Percentiles rank a stretch among this genome's conserved stretches.
Conservation (phyloP, 2,113 vertebrate genomes). For the Anthoscopus minutus region DNA sequence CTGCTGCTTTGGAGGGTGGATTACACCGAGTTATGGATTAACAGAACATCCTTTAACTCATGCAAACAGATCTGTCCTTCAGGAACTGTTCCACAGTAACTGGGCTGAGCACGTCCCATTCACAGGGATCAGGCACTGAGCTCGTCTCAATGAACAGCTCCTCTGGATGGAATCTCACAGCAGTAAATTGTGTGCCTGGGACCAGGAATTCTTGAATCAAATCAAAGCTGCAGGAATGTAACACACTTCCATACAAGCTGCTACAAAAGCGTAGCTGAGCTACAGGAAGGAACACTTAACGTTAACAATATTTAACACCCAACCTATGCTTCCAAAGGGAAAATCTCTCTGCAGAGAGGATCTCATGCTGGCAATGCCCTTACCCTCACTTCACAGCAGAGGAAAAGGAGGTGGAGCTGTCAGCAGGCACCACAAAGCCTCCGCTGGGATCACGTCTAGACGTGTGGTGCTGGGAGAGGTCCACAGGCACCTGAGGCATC, state of each 20-base stretch:
- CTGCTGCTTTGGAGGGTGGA: neutral
- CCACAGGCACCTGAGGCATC: neutral
- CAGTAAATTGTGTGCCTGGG: neutral
- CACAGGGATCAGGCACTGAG: neutral
- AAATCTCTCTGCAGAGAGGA: neutral
- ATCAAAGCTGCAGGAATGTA: neutral
- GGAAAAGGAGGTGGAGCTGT: neutral
- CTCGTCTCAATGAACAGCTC: neutral
- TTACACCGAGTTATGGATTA: rapidly evolving
- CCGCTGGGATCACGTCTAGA: neutral
- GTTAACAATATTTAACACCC: neutral
- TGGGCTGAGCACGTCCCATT: neutral
- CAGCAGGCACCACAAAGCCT: neutral
- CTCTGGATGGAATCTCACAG: neutral
- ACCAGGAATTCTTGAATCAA: neutral
- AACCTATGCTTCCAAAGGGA: neutral
- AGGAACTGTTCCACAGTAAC: rapidly evolving
- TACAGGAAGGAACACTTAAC: neutral
- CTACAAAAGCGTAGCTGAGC: neutral
- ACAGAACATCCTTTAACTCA: neutral
- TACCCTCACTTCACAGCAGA: neutral
- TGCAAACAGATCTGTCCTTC: rapidly evolving
- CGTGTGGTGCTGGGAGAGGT: neutral
- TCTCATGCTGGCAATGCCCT: neutral
- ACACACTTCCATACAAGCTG: neutral